phyloP scores from a whole-genome alignment of 1,140 invertebrate genomes.

The Oedothorax gibbosus region DNA sequence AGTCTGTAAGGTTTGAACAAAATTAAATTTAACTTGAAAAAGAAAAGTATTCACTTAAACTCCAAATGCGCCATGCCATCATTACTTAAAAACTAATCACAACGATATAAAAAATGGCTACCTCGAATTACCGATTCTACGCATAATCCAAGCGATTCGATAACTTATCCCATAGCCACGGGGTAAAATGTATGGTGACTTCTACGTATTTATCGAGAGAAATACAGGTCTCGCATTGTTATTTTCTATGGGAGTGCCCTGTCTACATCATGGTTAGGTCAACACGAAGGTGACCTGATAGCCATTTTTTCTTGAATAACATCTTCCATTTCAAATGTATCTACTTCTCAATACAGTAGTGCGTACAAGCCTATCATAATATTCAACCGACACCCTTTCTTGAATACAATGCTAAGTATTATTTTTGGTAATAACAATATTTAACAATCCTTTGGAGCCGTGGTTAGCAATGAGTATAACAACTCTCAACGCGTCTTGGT shows the following conservation, averaged over 20 bases:
- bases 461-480: conserved; percentile 17
- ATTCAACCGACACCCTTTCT: conserved; percentile 8
- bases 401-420: conserved; percentile 35
- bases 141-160: conserved; percentile 42
- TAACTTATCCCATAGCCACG: conserved; percentile 24
- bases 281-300: conserved; percentile 49
- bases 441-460: conserved; percentile 26
- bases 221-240: conserved; percentile 43
- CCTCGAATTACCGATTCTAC: conserved; percentile 37
- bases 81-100: too few relatives aligned
- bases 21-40: too few relatives aligned
- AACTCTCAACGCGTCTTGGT: conserved; percentile 5
- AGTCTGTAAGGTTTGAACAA: too few relatives aligned
- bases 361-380: conserved; percentile 1
- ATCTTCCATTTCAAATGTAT: conserved; percentile 37
- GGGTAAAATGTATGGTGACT: neutral
- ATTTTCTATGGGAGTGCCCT: conserved; percentile 46
- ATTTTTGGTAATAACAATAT: conserved; percentile 42
- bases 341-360: conserved; percentile 38
- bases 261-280: conserved; percentile 37
- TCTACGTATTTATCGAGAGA: conserved; percentile 20
- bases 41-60: too few relatives aligned
- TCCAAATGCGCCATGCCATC: too few relatives aligned
- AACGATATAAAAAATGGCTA: conserved; percentile 34
- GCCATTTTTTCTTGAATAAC: conserved; percentile 43